Base-by-base conservation (phyloP, 2,888 invertebrate species). In the Cyaniris semiargus region DNA sequence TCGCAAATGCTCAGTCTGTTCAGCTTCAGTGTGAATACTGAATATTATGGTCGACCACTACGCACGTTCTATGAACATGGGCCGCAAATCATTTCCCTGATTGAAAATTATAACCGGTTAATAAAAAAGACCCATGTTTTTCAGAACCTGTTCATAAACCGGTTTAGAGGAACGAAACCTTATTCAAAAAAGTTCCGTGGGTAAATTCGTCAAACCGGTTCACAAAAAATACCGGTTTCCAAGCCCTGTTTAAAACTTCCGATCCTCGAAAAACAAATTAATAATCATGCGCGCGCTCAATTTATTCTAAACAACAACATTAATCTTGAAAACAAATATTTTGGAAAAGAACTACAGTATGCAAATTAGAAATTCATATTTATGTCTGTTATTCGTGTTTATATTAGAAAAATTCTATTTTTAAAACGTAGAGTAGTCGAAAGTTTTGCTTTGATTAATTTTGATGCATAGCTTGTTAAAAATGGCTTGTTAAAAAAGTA, bases 291-390 rank as follows among this genome's bases (percentile, higher is more conserved):
- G 15, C 72, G 13, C 23, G 10, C 21, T 53, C 74, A 74, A 74
- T 74, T 74, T 53, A 53, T 74, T 53, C 13, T 15, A 72, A 72
- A 48, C 72, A 74, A 53, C 7, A 48, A 74, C 74, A 53, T 48
- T 53, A 74, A 74, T 74, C 74, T 74, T 74, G 53, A 53, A 74
- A 18, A 72, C 44, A 74, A 48, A 72, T 27, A 27, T 74, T 74
- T 74, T 23, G n/a, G 27, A 74, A 74, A 53, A 18, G 38, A 74
- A 74, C 48, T 18, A 74, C 27, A 74, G n/a, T 74, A 74, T 74
- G 48, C 74, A 53, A 74, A 74, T 74, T 15, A 48, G 8, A 8
- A 74, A 74, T 53, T 74, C 38, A 74, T 74, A 48, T 48, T 71
- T 27, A 48, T 74, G 53, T 44, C 23, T 72, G 21, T 44, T 44